These are phyloP conservation scores for Echiichthys vipera DNA, from an alignment of 2,797 vertebrate species.

Conservation along the genomic window DNA sequence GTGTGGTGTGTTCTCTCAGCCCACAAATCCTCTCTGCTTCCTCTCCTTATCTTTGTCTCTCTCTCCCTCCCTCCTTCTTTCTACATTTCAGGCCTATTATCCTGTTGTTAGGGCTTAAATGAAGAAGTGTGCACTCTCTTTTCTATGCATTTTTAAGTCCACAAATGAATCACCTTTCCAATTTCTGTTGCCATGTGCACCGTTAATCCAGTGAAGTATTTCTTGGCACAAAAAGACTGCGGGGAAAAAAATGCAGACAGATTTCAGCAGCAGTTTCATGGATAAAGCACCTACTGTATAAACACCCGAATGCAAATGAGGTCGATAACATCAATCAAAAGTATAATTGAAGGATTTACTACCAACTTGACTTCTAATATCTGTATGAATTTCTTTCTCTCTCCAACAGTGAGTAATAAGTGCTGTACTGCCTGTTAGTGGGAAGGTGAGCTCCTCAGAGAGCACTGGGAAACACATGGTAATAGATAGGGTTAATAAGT, in stretches of 20 bases:
- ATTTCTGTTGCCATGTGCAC: slow-evolving; percentile 23
- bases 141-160: slow-evolving; percentile 31
- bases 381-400: slow-evolving; percentile 13
- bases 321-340: slow-evolving; percentile 21
- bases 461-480: neutral
- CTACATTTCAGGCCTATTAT: slow-evolving; percentile 42
- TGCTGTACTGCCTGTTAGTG: neutral
- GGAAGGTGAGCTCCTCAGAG: slow-evolving; percentile 15
- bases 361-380: slow-evolving; percentile 16
- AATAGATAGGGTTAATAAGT: slow-evolving; percentile 1
- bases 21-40: slow-evolving; percentile 46
- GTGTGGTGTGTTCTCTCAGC: slow-evolving; percentile 18
- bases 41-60: slow-evolving; percentile 5
- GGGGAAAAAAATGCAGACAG: slow-evolving; percentile 32
- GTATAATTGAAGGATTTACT: slow-evolving; percentile 5
- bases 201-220: slow-evolving; percentile 27
- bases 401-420: slow-evolving; percentile 16
- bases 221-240: slow-evolving; percentile 22
- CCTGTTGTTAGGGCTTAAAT: slow-evolving; percentile 51
- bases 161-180: slow-evolving; percentile 34
- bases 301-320: slow-evolving; percentile 19
- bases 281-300: neutral
- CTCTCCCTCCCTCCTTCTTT: slow-evolving; percentile 21
- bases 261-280: slow-evolving; percentile 25
- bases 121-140: slow-evolving; percentile 38